A percentile compares a stretch with the other conserved stretches of the same genome.
phyloP scores from a whole-genome alignment of 2,888 invertebrate genomes.

The Rhimphoctona megacephalus region DNA sequence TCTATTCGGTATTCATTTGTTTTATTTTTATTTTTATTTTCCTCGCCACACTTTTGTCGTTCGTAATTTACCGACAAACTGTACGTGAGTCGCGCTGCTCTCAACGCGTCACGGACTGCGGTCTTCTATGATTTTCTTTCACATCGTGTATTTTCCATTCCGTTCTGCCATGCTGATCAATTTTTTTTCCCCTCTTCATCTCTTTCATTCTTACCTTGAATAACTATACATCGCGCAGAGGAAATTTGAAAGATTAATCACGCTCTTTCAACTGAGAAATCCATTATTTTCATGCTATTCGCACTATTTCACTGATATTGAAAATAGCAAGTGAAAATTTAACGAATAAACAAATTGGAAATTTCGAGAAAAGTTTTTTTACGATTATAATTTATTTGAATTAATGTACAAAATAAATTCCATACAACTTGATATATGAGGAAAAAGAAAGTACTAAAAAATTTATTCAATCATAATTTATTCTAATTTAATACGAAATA shows the following conservation, averaged over 20 bases:
- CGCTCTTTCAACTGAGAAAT: neutral
- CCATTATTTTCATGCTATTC: conserved; percentile 14
- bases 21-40: neutral
- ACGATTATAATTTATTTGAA: neutral
- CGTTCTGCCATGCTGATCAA: conserved; percentile 32
- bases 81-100: neutral
- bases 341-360: neutral
- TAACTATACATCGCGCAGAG: neutral
- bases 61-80: neutral
- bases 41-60: conserved; percentile 4
- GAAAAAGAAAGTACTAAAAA: too few species aligned
- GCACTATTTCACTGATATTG: neutral
- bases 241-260: conserved; percentile 26
- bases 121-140: conserved; percentile 23
- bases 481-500: too few species aligned
- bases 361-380: neutral
- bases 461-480: too few species aligned
- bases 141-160: conserved; percentile 14
- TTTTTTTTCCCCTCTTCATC: neutral
- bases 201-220: neutral
- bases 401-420: too few species aligned
- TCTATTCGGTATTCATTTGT: conserved; percentile 1
- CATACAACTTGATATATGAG: too few species aligned
- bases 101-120: conserved; percentile 37
- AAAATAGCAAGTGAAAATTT: conserved; percentile 19